A percentile compares a stretch with the other conserved stretches of the same genome.
These are phyloP conservation scores for Uria aalge DNA, from an alignment of 2,113 vertebrate species.

Conservation along the genomic window DNA sequence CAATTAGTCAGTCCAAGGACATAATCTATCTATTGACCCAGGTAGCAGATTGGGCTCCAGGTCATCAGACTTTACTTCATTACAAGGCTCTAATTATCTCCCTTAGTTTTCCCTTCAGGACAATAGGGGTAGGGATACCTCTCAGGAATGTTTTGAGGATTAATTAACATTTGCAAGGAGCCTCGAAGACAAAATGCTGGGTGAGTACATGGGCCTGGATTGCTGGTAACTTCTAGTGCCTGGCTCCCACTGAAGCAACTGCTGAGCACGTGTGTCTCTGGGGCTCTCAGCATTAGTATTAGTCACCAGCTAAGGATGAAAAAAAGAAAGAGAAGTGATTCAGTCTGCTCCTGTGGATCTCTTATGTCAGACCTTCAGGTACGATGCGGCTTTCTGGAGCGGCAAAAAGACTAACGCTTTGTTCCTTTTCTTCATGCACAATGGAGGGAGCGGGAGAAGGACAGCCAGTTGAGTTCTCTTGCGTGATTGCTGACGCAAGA, in stretches of 20 bases:
- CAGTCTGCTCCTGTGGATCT: neutral
- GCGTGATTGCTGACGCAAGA: neutral
- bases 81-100: slow-evolving; percentile 23
- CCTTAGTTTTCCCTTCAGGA: slow-evolving; percentile 30
- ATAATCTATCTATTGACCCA: slow-evolving; percentile 13
- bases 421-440: neutral
- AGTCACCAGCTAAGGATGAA: neutral
- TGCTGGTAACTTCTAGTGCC: neutral
- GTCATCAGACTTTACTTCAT: slow-evolving; percentile 10
- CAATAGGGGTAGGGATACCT: neutral
- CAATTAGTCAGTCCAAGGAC: slow-evolving; percentile 23
- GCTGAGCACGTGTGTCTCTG: neutral
- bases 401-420: neutral
- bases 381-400: neutral
- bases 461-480: neutral
- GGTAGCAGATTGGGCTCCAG: slow-evolving; percentile 8
- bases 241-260: neutral
- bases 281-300: neutral
- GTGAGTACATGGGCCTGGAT: neutral
- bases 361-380: neutral
- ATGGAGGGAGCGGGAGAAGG: neutral
- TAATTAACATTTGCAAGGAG: neutral
- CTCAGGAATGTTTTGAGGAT: slow-evolving; percentile 4
- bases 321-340: neutral
- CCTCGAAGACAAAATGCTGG: neutral